phyloP scores from a whole-genome alignment of 2,797 vertebrate species.

The Phoeniculus purpureus region DNA sequence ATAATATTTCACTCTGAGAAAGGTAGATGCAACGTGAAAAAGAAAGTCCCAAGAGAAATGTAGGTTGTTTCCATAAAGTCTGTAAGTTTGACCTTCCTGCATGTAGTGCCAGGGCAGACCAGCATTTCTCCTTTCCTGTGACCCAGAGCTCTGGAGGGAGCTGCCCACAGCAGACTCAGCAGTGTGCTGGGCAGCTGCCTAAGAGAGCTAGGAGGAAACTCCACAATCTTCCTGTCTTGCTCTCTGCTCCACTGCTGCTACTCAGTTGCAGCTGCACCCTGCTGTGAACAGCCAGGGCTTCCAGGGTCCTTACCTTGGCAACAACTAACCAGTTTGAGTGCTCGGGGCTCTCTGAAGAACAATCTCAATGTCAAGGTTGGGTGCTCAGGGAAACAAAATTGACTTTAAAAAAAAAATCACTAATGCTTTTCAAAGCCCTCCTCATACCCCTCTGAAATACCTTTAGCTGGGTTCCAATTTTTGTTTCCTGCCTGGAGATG shows the following conservation, averaged over 20 bases:
- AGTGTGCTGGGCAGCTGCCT: neutral
- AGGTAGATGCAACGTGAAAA: neutral
- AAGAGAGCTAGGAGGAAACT: neutral
- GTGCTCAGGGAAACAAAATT: neutral
- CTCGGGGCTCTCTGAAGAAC: neutral
- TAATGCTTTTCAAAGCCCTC: neutral
- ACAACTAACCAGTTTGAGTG: neutral
- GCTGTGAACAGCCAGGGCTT: neutral
- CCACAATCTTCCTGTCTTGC: neutral
- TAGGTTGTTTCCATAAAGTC: neutral
- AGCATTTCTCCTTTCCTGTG: neutral
- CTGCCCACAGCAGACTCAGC: neutral
- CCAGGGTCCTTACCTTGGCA: neutral
- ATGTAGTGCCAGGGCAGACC: neutral
- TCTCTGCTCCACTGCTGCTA: neutral
- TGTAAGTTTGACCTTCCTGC: neutral
- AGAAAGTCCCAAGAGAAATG: neutral
- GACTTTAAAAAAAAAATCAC: neutral
- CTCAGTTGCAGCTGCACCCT: neutral
- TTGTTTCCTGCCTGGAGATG: neutral
- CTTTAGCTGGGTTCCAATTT: neutral
- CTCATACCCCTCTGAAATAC: neutral
- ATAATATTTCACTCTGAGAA: neutral
- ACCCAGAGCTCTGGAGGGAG: neutral
- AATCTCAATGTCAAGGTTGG: neutral